Conservation (phyloP, 2,888 invertebrate species). For the Sminthurides aquaticus region DNA sequence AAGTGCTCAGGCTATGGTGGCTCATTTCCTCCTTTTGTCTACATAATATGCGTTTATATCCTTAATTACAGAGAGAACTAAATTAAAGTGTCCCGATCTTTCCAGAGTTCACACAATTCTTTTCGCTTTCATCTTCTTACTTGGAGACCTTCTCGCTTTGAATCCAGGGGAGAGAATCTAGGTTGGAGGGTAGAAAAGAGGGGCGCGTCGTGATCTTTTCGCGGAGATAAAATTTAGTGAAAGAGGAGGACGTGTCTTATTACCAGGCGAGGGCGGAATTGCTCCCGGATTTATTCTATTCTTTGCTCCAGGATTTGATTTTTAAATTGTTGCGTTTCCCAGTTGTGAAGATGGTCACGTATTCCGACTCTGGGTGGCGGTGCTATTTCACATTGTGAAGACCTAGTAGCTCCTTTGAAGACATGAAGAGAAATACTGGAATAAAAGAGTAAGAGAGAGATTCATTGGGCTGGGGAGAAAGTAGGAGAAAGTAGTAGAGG, state of each 20-base stretch:
- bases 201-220: too few relatives aligned
- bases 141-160: slow-evolving; percentile 1
- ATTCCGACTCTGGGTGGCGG: too few relatives aligned
- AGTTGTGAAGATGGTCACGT: neutral
- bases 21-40: slow-evolving; percentile 3
- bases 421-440: too few relatives aligned
- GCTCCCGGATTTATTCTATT: neutral
- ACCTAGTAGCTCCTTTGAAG: too few relatives aligned
- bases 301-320: neutral
- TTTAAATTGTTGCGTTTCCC: neutral
- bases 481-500: too few relatives aligned
- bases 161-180: neutral
- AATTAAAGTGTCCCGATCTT: slow-evolving; percentile 24
- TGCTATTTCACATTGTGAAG: too few relatives aligned
- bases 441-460: too few relatives aligned
- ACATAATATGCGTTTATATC: slow-evolving; percentile 24
- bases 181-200: too few relatives aligned
- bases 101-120: slow-evolving; percentile 19
- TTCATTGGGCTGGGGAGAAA: too few relatives aligned
- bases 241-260: neutral
- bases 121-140: slow-evolving; percentile 18
- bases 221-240: neutral
- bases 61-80: slow-evolving; percentile 23
- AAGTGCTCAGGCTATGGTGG: too few relatives aligned
- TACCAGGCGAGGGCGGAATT: too few relatives aligned